Percentiles rank a stretch among this genome's conserved stretches.
These are phyloP conservation scores for Electrona antarctica DNA, from an alignment of 2,113 vertebrate genomes.

Conservation along the genomic window DNA sequence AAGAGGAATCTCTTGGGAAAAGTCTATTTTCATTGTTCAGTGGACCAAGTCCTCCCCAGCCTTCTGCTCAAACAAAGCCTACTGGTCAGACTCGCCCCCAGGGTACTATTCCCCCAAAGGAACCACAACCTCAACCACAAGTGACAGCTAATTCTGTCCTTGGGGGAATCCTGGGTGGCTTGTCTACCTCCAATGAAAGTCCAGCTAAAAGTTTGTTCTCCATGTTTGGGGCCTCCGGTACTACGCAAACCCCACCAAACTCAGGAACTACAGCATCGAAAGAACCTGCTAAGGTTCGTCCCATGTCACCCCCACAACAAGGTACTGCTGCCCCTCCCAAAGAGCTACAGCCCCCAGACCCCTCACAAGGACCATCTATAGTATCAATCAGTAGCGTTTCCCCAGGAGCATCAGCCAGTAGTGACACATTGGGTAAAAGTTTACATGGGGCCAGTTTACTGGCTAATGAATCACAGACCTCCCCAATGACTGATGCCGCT, in stretches of 20 bases:
- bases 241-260: slow-evolving; percentile 38
- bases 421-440: slow-evolving; percentile 57
- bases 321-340: slow-evolving; percentile 21
- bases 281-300: slow-evolving; percentile 45
- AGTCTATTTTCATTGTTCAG: slow-evolving; percentile 70
- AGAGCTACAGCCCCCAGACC: slow-evolving; percentile 30
- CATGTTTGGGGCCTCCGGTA: slow-evolving; percentile 62
- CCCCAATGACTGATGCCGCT: slow-evolving; percentile 11
- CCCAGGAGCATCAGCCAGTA: slow-evolving; percentile 39
- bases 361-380: slow-evolving; percentile 35
- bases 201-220: slow-evolving; percentile 69
- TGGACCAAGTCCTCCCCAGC: slow-evolving; percentile 41
- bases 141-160: slow-evolving; percentile 55
- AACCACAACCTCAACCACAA: slow-evolving; percentile 52
- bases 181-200: slow-evolving; percentile 65
- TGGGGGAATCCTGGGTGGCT: slow-evolving; percentile 58
- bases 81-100: slow-evolving; percentile 47
- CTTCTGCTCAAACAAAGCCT: slow-evolving; percentile 56
- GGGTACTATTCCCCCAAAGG: slow-evolving; percentile 60
- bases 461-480: slow-evolving; percentile 8
- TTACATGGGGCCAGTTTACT: slow-evolving; percentile 44
- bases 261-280: slow-evolving; percentile 47
- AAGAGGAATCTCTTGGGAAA: slow-evolving; percentile 20
- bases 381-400: slow-evolving; percentile 15
- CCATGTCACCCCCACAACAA: slow-evolving; percentile 28